Base-by-base conservation (phyloP, 2,797 vertebrate genomes). In the Micropoecilia bifurca region DNA sequence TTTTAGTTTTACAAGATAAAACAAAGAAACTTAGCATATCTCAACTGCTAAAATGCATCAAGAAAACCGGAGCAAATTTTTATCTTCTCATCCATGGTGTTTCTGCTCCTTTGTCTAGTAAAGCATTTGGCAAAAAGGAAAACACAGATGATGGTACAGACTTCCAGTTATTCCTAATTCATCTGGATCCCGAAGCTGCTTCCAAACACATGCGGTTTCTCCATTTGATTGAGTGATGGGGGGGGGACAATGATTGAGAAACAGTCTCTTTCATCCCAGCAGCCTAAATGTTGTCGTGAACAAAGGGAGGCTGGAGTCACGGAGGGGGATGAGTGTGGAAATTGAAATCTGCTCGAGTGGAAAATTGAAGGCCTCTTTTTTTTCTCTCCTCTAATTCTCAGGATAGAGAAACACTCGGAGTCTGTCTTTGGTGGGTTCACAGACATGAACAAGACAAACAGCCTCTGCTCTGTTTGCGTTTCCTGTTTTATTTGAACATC, bases 341-440 rank as follows among this genome's bases (percentile, higher is more conserved):
- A 93, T 92, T 90, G 92, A 93, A 93, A 93, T 92, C 85, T 90
- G 77, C 81, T 93, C 78, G 85, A 90, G 88, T 92, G 91, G 91
- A 93, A 94, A 93, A 94, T 92, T 93, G 89, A 93, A 93, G 89
- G 73, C 73, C 80, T 78, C 89, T 90, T 90, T 81, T 90, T 89
- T 80, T 57, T 55, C 13, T 13, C 46, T 30, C 25, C 76, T 82
- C 73, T 83, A 78, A 90, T 90, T 92, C 84, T 88, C 66, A n/a
- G 75, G 84, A 79, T 77, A 90, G 84, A 88, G 83, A 80, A 85
- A 87, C 83, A 79, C 76, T 85, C 84, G 82, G 85, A 74, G 78
- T 78, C 82, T 85, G 79, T 87, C 83, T 78, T 76, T 71, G 45
- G 57, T 45, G 43, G 68, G 43, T 71, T 71, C 68, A 14, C 80